A percentile compares a stretch with the other conserved stretches of the same genome.
phyloP scores from a whole-genome alignment of 2,888 invertebrate genomes.

The Amorpha juglandis region DNA sequence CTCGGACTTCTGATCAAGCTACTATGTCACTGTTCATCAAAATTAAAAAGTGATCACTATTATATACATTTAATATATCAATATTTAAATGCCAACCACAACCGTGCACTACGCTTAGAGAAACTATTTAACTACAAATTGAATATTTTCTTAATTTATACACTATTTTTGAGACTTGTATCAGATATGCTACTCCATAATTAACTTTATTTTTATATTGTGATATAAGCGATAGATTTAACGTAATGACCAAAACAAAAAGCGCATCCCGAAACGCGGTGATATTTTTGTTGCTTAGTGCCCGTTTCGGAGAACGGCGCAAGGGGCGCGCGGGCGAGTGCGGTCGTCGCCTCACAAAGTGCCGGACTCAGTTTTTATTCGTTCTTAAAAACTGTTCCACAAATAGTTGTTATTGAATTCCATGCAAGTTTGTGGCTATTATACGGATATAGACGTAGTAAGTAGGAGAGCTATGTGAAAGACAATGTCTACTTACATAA shows the following conservation, averaged over 20 bases:
- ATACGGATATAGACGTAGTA: no score
- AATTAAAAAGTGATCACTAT: constrained; percentile 26
- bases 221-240: neutral
- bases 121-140: neutral
- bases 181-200: neutral
- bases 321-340: constrained; percentile 72
- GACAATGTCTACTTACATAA: no score
- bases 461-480: no score
- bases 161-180: neutral
- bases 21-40: constrained; percentile 10
- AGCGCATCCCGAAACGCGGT: constrained; percentile 76
- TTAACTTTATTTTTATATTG: neutral
- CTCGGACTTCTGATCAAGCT: constrained; percentile 34
- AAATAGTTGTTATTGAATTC: neutral
- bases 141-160: neutral
- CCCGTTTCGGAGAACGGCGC: constrained; percentile 77
- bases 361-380: constrained; percentile 53
- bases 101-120: no score
- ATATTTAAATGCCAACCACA: neutral
- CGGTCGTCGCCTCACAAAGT: constrained; percentile 81
- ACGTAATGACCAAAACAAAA: constrained; percentile 72
- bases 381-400: constrained; percentile 30
- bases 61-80: neutral
- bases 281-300: constrained; percentile 81
- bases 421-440: no score